Conservation (phyloP, 2,888 invertebrate species). For the Coelopa pilipes region DNA sequence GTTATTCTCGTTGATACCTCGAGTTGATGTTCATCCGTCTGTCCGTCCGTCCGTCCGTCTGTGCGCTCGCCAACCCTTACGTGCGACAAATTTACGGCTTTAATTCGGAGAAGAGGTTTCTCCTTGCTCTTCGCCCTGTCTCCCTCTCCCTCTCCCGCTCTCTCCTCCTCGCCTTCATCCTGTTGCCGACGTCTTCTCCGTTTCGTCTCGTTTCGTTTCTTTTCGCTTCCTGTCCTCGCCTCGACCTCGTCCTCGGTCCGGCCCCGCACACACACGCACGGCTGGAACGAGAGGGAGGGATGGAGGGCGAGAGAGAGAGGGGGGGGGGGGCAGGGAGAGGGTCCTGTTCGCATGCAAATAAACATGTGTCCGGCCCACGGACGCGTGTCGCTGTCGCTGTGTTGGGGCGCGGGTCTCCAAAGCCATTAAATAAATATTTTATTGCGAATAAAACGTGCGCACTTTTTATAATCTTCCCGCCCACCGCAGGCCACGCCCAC, state of each 20-base stretch:
- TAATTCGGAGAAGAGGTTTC: constrained; percentile 35
- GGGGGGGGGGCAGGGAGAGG: not conserved
- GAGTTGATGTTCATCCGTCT: not conserved
- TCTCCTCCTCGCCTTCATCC: not conserved
- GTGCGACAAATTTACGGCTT: constrained; percentile 55
- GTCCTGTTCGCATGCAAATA: constrained; percentile 10
- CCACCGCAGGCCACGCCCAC: too few relatives aligned
- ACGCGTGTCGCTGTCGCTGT: not conserved
- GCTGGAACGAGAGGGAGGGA: too few relatives aligned
- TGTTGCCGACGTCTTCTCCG: not conserved
- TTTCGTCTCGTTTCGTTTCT: too few relatives aligned
- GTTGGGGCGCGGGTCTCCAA: too few relatives aligned
- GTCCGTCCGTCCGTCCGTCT: too few relatives aligned
- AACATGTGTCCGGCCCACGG: not conserved
- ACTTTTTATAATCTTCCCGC: not conserved
- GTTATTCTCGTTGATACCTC: constrained; percentile 7
- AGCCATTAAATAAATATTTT: constrained; percentile 25
- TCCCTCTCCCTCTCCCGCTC: not conserved
- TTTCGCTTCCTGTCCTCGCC: too few relatives aligned
- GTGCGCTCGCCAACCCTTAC: constrained; percentile 44
- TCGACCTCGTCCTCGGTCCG: too few relatives aligned
- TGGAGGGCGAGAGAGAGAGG: too few relatives aligned
- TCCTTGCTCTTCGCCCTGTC: not conserved
- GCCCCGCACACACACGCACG: too few relatives aligned
- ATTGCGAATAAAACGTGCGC: constrained; percentile 5